Percentiles rank a stretch among this genome's conserved stretches.
These are phyloP conservation scores for Zaprionus africanus DNA, from an alignment of 1,140 invertebrate species.

Conservation along the genomic window DNA sequence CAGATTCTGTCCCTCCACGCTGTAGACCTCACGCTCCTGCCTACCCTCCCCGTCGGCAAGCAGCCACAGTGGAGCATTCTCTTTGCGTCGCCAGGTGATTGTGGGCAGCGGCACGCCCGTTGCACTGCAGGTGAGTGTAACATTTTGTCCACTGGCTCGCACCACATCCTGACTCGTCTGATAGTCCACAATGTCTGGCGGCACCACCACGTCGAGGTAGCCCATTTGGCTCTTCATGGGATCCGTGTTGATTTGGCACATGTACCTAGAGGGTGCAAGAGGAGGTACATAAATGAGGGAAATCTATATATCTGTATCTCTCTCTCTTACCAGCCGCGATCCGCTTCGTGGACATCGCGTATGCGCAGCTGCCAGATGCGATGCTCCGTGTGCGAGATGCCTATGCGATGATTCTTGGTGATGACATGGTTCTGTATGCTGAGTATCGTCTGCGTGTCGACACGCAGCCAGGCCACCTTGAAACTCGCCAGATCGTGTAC, in stretches of 20 bases:
- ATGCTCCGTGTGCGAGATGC: slow-evolving; percentile 91
- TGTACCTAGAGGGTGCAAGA: slow-evolving; percentile 74
- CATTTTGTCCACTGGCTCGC: slow-evolving; percentile 90
- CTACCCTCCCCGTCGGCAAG: slow-evolving; percentile 4
- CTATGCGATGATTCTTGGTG: slow-evolving; percentile 94
- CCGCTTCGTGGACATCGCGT: slow-evolving; percentile 90
- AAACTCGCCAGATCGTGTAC: slow-evolving; percentile 91
- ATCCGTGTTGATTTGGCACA: slow-evolving; percentile 96
- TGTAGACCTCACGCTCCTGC: slow-evolving; percentile 66
- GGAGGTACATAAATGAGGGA: background rate
- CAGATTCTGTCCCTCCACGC: slow-evolving; percentile 83
- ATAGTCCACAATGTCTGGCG: slow-evolving; percentile 90
- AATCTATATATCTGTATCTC: background rate
- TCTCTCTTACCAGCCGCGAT: slow-evolving; percentile 88
- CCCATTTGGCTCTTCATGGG: slow-evolving; percentile 96
- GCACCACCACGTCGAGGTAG: slow-evolving; percentile 94
- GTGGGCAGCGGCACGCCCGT: slow-evolving; percentile 88
- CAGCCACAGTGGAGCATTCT: slow-evolving; percentile 85
- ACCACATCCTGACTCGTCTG: slow-evolving; percentile 91
- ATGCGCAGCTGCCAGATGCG: slow-evolving; percentile 94
- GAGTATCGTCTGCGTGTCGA: slow-evolving; percentile 95
- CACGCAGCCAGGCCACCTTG: slow-evolving; percentile 94
- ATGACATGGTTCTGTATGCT: slow-evolving; percentile 95
- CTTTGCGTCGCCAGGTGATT: slow-evolving; percentile 89
- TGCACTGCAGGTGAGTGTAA: slow-evolving; percentile 90